Evolutionary conservation across 2,888 invertebrate species (phyloP).

Genomic region (Trimorus sp.): DNA sequence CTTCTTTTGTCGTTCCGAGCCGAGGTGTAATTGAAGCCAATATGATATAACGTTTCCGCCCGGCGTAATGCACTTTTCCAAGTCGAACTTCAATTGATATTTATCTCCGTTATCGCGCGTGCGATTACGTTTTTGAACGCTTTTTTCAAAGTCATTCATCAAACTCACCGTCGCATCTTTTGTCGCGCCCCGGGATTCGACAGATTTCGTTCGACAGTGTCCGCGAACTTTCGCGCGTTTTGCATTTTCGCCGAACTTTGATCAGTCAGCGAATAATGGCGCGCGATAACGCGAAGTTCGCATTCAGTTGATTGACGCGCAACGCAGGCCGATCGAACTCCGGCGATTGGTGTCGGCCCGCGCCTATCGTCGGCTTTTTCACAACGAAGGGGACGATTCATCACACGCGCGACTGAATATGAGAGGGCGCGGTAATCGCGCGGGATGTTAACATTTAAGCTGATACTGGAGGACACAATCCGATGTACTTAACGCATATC

Average conservation of each 20-base stretch:
- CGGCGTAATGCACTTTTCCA: too few species aligned
- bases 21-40: too few species aligned
- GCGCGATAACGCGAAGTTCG: constrained; percentile 24
- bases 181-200: too few species aligned
- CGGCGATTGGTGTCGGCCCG: constrained; percentile 27
- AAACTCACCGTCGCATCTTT: too few species aligned
- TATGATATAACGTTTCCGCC: too few species aligned
- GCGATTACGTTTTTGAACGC: too few species aligned
- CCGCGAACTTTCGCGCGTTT: too few species aligned
- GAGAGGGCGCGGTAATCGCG: constrained; percentile 51
- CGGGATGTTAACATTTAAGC: constrained; percentile 53
- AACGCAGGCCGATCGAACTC: constrained; percentile 27
- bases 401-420: constrained; percentile 49
- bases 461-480: constrained; percentile 58
- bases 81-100: too few species aligned
- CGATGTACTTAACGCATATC: constrained; percentile 56
- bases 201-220: too few species aligned
- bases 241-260: constrained; percentile 4
- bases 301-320: constrained; percentile 34
- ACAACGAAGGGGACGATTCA: constrained; percentile 54
- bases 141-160: too few species aligned
- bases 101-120: too few species aligned
- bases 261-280: not conserved
- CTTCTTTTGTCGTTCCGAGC: too few species aligned
- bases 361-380: constrained; percentile 26